phyloP scores from a whole-genome alignment of 2,113 vertebrate species.

The human region DNA sequence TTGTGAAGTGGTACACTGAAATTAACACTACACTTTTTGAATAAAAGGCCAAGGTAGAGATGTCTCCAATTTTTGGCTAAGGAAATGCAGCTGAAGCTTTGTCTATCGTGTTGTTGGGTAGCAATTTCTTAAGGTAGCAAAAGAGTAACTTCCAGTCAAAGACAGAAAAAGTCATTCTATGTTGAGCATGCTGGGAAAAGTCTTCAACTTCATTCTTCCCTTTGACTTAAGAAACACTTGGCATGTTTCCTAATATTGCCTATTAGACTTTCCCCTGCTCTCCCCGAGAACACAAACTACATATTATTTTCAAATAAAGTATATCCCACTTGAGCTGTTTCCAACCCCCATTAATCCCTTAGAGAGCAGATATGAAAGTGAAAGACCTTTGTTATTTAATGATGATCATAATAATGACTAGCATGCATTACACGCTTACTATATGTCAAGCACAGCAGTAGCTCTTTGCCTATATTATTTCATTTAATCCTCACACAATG shows the following conservation, averaged over 20 bases:
- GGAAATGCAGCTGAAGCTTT: constrained; percentile 40
- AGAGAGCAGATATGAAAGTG: neutral
- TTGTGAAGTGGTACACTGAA: constrained; percentile 13
- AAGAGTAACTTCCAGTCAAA: neutral
- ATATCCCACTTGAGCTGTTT: neutral
- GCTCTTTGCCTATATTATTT: neutral
- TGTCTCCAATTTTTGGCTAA: constrained; percentile 38
- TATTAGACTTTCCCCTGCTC: neutral
- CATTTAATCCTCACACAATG: neutral
- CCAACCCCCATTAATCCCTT: neutral
- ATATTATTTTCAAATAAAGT: constrained; percentile 17
- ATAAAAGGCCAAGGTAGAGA: constrained; percentile 51
- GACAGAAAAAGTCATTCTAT: neutral
- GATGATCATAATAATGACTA: neutral
- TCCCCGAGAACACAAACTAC: neutral
- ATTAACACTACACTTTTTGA: constrained; percentile 52
- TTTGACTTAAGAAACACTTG: constrained; percentile 32
- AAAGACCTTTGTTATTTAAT: neutral
- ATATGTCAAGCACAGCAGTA: neutral
- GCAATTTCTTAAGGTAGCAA: constrained; percentile 39
- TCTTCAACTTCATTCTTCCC: neutral
- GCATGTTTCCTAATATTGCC: neutral
- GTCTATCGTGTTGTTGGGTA: neutral
- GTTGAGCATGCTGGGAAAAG: neutral
- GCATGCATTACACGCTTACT: neutral